These are phyloP conservation scores for Drusus annulatus DNA, from an alignment of 1,140 invertebrate genomes.

Conservation along the genomic window DNA sequence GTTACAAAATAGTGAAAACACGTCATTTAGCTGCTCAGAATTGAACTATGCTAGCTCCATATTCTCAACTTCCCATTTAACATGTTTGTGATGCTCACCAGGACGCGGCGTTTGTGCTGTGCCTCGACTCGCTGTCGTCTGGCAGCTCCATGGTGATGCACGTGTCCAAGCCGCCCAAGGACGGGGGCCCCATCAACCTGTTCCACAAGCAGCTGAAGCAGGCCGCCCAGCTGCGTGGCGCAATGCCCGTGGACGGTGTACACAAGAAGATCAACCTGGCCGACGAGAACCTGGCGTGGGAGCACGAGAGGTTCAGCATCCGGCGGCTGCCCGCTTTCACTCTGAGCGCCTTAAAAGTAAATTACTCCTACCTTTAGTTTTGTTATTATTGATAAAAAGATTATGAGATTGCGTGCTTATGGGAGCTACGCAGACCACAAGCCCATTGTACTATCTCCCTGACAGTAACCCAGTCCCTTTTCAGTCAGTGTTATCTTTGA, in stretches of 20 bases:
- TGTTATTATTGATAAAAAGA: not conserved
- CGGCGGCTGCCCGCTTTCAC: slow-evolving; percentile 92
- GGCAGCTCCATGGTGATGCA: slow-evolving; percentile 86
- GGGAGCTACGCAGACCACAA: no score
- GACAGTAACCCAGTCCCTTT: no score
- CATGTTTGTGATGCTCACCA: slow-evolving; percentile 65
- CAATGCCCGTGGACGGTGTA: slow-evolving; percentile 81
- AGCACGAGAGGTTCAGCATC: slow-evolving; percentile 97
- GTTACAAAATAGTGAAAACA: no score
- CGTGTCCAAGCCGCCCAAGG: slow-evolving; percentile 96
- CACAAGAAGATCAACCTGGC: slow-evolving; percentile 99
- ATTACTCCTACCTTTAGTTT: not conserved
- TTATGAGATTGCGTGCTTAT: no score
- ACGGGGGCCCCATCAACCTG: slow-evolving; percentile 81
- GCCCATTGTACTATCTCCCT: no score
- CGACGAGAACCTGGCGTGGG: slow-evolving; percentile 94
- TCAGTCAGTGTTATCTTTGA: no score
- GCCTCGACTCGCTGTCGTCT: slow-evolving; percentile 88
- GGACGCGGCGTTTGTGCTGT: slow-evolving; percentile 92
- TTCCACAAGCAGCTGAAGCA: slow-evolving; percentile 81
- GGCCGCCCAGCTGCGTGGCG: slow-evolving; percentile 69
- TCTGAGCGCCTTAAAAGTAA: slow-evolving; percentile 82
- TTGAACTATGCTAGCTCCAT: no score
- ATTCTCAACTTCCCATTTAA: no score
- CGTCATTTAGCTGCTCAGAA: no score